A percentile compares a stretch with the other conserved stretches of the same genome.
phyloP scores from a whole-genome alignment of 2,797 vertebrate genomes.

The Melopsittacus undulatus region DNA sequence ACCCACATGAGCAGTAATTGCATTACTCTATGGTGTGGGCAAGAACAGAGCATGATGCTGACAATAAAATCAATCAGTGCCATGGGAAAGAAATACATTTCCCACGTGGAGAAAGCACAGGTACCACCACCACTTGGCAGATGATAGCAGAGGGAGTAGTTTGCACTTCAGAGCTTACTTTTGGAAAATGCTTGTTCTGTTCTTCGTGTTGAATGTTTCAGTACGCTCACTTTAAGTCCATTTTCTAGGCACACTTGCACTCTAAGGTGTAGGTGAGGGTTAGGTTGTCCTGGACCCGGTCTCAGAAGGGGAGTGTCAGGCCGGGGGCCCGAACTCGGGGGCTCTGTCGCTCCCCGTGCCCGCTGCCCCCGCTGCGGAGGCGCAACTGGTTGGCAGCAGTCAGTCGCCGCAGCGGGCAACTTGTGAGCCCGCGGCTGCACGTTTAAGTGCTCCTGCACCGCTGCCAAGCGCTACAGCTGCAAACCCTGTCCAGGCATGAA shows the following conservation, averaged over 20 bases:
- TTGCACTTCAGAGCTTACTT: not conserved
- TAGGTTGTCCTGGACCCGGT: not conserved
- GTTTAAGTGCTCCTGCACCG: not conserved
- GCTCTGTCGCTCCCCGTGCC: not conserved
- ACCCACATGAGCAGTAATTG: rapidly evolving
- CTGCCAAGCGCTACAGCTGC: slow-evolving; percentile 32
- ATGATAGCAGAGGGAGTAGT: not conserved
- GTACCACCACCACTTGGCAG: rapidly evolving
- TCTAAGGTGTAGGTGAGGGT: rapidly evolving
- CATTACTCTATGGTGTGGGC: not conserved
- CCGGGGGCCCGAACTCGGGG: not conserved
- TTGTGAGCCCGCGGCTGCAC: not conserved
- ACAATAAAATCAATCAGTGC: not conserved
- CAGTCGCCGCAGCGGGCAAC: not conserved
- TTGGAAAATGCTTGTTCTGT: not conserved
- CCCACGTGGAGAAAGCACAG: not conserved
- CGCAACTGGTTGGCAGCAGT: not conserved
- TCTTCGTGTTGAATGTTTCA: not conserved
- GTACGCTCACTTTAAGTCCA: rapidly evolving
- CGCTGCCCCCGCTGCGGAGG: not conserved
- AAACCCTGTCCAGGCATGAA: not conserved
- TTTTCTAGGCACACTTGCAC: rapidly evolving
- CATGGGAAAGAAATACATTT: not conserved
- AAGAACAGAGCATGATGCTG: not conserved
- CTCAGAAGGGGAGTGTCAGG: not conserved